These are phyloP conservation scores for Mycalesis mineus DNA, from an alignment of 2,888 invertebrate genomes.

Conservation along the genomic window DNA sequence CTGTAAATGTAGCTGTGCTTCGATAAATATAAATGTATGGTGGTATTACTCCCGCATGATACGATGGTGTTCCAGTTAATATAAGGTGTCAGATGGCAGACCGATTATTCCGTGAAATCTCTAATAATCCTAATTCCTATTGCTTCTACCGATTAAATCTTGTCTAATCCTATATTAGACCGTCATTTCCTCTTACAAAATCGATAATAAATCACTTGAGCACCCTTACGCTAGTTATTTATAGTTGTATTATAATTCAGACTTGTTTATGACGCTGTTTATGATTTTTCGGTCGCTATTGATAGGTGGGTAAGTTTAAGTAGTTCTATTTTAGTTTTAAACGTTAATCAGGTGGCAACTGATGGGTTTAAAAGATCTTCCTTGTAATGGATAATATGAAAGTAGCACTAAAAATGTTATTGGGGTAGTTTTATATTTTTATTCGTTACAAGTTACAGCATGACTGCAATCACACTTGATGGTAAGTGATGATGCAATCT, in stretches of 20 bases:
- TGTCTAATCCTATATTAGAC: neutral
- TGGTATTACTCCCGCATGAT: too few relatives aligned
- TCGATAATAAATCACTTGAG: conserved; percentile 20
- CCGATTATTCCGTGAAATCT: neutral
- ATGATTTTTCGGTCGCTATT: neutral
- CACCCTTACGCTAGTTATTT: conserved; percentile 12
- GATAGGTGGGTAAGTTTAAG: neutral
- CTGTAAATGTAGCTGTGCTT: too few relatives aligned
- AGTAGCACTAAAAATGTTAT: neutral
- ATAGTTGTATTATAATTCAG: conserved; percentile 7
- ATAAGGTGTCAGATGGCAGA: too few relatives aligned
- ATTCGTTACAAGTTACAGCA: too few relatives aligned
- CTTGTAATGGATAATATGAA: neutral
- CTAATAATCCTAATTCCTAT: too few relatives aligned
- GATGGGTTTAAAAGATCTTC: neutral
- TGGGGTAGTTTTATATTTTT: too few relatives aligned
- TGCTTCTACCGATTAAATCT: neutral
- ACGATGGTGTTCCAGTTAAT: too few relatives aligned
- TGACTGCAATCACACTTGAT: too few relatives aligned
- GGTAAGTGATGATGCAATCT: too few relatives aligned
- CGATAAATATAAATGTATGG: too few relatives aligned
- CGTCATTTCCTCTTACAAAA: conserved; percentile 8
- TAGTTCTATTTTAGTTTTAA: neutral
- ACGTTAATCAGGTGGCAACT: neutral
- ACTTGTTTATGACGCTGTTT: neutral